A percentile compares a stretch with the other conserved stretches of the same genome.
These are phyloP conservation scores for Steatocranus sp. DNA, from an alignment of 2,797 vertebrate genomes.

Conservation along the genomic window DNA sequence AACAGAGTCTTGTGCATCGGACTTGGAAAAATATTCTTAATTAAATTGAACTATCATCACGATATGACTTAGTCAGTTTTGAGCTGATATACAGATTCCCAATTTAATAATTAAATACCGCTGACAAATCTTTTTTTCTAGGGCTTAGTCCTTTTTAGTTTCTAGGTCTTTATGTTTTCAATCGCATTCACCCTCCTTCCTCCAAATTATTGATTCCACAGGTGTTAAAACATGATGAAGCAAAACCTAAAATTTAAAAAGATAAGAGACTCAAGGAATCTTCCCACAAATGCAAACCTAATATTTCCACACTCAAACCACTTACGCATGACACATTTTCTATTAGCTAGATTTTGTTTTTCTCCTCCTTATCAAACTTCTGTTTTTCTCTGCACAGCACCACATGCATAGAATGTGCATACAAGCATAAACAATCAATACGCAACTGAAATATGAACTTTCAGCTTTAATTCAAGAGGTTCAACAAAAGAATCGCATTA, in stretches of 20 bases:
- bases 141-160: not conserved
- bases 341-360: not conserved
- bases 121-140: not conserved
- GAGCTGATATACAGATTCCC: not conserved
- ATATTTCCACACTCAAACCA: not conserved
- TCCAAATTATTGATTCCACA: not conserved
- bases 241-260: not conserved
- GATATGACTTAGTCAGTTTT: not conserved
- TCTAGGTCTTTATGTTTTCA: not conserved
- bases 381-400: not conserved
- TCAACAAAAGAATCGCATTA: accelerated
- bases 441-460: not conserved
- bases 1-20: not conserved
- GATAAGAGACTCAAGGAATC: not conserved
- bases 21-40: not conserved
- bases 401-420: not conserved
- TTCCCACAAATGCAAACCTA: not conserved
- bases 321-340: not conserved
- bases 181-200: accelerated
- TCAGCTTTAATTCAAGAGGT: not conserved
- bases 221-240: not conserved
- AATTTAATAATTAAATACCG: not conserved
- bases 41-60: not conserved
- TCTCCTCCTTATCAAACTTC: not conserved
- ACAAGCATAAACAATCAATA: not conserved